Evolutionary conservation across 2,113 vertebrate genomes (phyloP).

Genomic region (Aptenodytes patagonicus): DNA sequence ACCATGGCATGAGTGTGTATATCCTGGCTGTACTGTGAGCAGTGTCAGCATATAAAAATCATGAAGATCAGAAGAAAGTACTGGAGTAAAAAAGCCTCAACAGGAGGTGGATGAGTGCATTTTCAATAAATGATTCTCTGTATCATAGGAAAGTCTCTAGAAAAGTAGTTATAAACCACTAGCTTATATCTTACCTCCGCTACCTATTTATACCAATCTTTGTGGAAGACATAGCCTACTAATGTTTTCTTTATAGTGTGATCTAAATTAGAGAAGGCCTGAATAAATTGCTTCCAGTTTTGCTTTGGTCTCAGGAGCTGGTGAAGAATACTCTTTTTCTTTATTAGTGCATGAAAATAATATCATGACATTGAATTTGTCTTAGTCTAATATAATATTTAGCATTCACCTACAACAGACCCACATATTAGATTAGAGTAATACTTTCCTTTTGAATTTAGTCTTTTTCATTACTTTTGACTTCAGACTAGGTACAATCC

Average conservation of each 20-base stretch:
- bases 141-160: not conserved
- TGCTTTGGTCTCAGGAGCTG: not conserved
- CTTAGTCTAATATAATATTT: not conserved
- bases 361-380: not conserved
- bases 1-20: not conserved
- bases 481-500: not conserved
- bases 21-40: not conserved
- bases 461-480: not conserved
- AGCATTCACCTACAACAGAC: not conserved
- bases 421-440: not conserved
- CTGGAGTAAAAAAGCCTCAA: not conserved
- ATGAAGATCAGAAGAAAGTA: not conserved
- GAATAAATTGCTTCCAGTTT: not conserved
- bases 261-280: not conserved
- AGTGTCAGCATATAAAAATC: not conserved
- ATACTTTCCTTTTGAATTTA: not conserved
- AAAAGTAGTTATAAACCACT: not conserved
- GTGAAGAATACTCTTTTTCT: not conserved
- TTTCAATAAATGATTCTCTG: not conserved
- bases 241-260: not conserved
- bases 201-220: not conserved
- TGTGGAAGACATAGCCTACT: not conserved
- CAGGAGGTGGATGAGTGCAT: not conserved
- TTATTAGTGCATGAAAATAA: not conserved
- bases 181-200: not conserved